These are phyloP conservation scores for Monoplex corrugatus DNA, from an alignment of 2,888 invertebrate genomes.

Conservation along the genomic window DNA sequence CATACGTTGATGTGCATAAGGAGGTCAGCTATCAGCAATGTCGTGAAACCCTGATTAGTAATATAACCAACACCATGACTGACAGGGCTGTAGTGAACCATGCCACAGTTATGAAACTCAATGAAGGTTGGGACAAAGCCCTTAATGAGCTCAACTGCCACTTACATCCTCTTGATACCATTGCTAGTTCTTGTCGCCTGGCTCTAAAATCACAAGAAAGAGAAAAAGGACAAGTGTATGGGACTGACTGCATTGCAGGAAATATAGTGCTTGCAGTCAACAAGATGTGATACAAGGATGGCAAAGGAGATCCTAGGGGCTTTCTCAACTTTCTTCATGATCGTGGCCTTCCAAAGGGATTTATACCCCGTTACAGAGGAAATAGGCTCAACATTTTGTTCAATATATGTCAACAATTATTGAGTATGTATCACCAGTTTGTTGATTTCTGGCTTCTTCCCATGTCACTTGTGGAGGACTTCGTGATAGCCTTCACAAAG, in stretches of 20 bases:
- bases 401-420: constrained; percentile 53
- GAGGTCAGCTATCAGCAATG: constrained; percentile 28
- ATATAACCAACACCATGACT: constrained; percentile 35
- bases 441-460: constrained; percentile 44
- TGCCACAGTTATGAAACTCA: constrained; percentile 28
- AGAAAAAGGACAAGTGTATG: constrained; percentile 52
- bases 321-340: constrained; percentile 53
- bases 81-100: constrained; percentile 56
- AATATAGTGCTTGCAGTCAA: constrained; percentile 57
- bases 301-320: constrained; percentile 59
- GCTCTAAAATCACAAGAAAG: constrained; percentile 47
- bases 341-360: constrained; percentile 45
- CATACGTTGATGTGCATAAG: constrained; percentile 43
- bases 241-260: constrained; percentile 56
- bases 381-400: constrained; percentile 58
- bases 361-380: constrained; percentile 58
- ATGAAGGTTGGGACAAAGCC: constrained; percentile 47
- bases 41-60: constrained; percentile 40
- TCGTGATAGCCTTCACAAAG: constrained; percentile 39
- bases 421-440: constrained; percentile 39
- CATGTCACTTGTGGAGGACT: constrained; percentile 54
- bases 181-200: constrained; percentile 47
- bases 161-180: constrained; percentile 54
- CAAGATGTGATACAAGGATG: constrained; percentile 59
- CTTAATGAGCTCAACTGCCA: constrained; percentile 57